Evolutionary conservation across 2,888 invertebrate genomes (phyloP).

Genomic region (Arctia plantaginis): DNA sequence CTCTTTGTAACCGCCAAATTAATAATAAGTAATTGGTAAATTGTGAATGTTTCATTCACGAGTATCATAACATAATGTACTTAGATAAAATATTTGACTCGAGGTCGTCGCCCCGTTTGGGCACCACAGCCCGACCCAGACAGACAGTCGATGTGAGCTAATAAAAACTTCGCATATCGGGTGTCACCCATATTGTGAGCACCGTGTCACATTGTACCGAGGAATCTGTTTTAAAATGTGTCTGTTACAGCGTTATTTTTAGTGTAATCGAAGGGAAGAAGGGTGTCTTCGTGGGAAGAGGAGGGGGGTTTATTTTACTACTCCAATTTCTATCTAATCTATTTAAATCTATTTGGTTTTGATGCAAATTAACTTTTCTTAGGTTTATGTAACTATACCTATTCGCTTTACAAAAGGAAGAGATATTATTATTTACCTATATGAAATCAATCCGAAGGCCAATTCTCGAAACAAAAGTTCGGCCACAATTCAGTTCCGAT

Average conservation of each 20-base stretch:
- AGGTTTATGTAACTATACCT: neutral
- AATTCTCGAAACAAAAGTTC: no score
- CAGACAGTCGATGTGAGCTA: constrained; percentile 17
- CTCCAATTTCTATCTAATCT: no score
- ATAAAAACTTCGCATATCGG: constrained; percentile 23
- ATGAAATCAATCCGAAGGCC: no score
- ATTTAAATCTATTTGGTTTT: neutral
- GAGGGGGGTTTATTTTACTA: no score
- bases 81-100: neutral
- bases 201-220: constrained; percentile 10
- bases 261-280: neutral
- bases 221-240: neutral
- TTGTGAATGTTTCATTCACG: neutral
- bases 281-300: no score
- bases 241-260: neutral
- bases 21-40: neutral
- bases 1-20: neutral
- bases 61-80: neutral
- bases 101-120: constrained; percentile 23
- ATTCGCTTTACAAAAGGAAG: no score
- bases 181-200: constrained; percentile 12
- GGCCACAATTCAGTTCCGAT: no score
- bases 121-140: constrained; percentile 11
- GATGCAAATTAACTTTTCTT: neutral
- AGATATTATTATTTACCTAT: no score